Conservation (phyloP, 1,140 invertebrate genomes). For the Aphelenchoides fujianensis region DNA sequence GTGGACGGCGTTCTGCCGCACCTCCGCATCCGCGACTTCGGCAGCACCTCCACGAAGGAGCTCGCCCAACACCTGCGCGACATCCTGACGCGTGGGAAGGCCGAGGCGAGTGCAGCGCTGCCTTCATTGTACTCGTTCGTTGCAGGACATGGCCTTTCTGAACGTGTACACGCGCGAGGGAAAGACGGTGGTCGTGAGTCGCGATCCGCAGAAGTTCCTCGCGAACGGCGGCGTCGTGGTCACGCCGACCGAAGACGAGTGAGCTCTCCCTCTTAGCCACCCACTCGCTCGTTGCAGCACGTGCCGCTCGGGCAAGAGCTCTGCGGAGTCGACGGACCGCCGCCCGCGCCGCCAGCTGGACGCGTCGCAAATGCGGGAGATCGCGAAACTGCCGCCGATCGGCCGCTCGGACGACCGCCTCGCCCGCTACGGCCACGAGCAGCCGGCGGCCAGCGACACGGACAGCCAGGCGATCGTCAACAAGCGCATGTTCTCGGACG, state of each 20-base stretch:
- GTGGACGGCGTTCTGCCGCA: background rate
- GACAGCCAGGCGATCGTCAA: background rate
- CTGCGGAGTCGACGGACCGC: too few relatives aligned
- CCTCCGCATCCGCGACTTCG: background rate
- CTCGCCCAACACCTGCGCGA: background rate
- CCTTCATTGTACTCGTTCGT: too few relatives aligned
- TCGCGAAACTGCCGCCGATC: background rate
- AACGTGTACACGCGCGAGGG: constrained; percentile 4
- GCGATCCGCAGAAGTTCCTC: constrained; percentile 13
- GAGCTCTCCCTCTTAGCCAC: too few relatives aligned
- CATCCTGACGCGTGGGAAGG: too few relatives aligned
- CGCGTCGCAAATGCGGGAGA: background rate
- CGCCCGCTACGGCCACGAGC: background rate
- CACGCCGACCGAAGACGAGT: background rate
- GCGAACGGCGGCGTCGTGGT: constrained; percentile 13
- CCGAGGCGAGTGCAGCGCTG: too few relatives aligned
- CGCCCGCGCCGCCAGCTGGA: too few relatives aligned
- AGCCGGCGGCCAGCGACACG: too few relatives aligned
- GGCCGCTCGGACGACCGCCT: too few relatives aligned
- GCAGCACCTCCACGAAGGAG: background rate
- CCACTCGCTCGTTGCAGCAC: too few relatives aligned
- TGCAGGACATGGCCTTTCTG: background rate
- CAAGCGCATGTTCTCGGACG: background rate
- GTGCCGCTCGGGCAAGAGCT: too few relatives aligned
- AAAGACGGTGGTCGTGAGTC: background rate